Percentiles rank a stretch among this genome's conserved stretches.
These are phyloP conservation scores for Sesia bembeciformis DNA, from an alignment of 2,888 invertebrate species.

Conservation along the genomic window DNA sequence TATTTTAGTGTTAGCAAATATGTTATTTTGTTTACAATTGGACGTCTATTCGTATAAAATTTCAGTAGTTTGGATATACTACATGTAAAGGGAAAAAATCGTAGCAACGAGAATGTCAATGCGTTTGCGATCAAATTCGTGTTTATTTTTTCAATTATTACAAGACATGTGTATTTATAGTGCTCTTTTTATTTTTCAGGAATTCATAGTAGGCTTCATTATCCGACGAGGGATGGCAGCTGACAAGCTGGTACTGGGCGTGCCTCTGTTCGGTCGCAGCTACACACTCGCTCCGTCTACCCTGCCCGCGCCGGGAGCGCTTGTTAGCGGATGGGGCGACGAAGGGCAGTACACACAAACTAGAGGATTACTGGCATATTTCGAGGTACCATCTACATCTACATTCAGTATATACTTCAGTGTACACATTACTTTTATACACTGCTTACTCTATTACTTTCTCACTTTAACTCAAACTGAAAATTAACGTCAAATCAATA, in stretches of 20 bases:
- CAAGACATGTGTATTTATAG: too few relatives aligned
- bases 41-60: too few relatives aligned
- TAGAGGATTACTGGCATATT: constrained; percentile 80
- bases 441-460: too few relatives aligned
- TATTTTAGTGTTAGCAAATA: too few relatives aligned
- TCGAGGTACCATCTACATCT: constrained; percentile 71
- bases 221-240: constrained; percentile 76
- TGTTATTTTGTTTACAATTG: too few relatives aligned
- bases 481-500: too few relatives aligned
- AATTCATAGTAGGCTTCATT: constrained; percentile 81
- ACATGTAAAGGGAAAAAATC: too few relatives aligned
- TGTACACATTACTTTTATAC: not conserved
- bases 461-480: too few relatives aligned
- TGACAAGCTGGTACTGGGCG: constrained; percentile 80
- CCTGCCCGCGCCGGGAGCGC: constrained; percentile 71
- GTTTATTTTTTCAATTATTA: too few relatives aligned
- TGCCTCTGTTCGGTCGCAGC: constrained; percentile 82
- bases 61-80: too few relatives aligned
- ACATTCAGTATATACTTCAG: not conserved
- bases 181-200: constrained; percentile 37
- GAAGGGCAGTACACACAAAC: constrained; percentile 80
- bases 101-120: too few relatives aligned
- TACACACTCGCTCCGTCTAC: constrained; percentile 77
- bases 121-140: too few relatives aligned
- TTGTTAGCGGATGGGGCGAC: constrained; percentile 75